Percentiles rank a stretch among this genome's conserved stretches.
These are phyloP conservation scores for Myotis lucifugus DNA, from an alignment of 2,113 vertebrate genomes.

Conservation along the genomic window DNA sequence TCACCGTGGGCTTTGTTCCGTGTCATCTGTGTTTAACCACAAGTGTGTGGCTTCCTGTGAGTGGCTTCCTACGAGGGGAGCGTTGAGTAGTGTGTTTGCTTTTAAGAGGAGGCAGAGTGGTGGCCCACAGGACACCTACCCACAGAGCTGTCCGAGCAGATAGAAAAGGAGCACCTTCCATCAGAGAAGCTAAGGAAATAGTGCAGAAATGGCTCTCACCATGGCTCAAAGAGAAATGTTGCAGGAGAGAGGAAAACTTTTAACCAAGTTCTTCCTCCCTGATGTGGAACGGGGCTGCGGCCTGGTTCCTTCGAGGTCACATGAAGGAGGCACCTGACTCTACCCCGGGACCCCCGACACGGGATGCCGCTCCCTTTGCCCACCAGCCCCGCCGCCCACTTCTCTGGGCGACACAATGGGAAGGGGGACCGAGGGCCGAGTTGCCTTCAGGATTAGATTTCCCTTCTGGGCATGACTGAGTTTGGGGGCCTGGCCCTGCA, in stretches of 20 bases:
- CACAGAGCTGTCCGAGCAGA: neutral
- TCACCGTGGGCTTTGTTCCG: neutral
- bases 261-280: neutral
- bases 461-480: neutral
- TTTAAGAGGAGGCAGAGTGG: constrained; percentile 46
- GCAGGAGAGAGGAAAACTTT: neutral
- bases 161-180: neutral
- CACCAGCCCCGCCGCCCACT: neutral
- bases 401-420: neutral
- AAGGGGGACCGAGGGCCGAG: neutral
- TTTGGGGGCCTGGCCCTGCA: neutral
- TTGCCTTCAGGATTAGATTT: neutral
- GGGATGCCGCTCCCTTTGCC: neutral
- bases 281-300: neutral
- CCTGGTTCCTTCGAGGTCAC: neutral
- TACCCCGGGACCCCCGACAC: rapidly evolving
- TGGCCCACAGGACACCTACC: neutral
- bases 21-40: constrained; percentile 19
- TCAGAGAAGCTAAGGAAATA: neutral
- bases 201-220: neutral
- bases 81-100: neutral
- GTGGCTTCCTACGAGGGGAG: neutral
- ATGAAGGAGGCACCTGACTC: neutral
- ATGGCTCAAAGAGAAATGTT: neutral
- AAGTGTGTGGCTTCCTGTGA: constrained; percentile 54